Conservation (phyloP, 2,113 vertebrate species). For the Eleginops maclovinus region DNA sequence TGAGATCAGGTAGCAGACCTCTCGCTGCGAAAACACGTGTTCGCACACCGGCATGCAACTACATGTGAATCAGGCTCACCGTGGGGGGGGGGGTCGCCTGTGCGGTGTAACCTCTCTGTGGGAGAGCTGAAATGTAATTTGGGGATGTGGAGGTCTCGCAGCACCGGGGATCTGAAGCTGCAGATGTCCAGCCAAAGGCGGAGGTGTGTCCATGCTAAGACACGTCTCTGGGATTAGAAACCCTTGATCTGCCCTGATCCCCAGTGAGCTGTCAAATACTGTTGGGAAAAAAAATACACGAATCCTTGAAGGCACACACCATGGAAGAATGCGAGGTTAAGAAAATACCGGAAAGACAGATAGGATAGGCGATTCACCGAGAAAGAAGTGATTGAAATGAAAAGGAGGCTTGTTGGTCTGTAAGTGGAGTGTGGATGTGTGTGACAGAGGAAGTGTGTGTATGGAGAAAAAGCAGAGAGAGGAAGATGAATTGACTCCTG, state of each 20-base stretch:
- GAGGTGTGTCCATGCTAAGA: conserved; percentile 67
- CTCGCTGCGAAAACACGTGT: conserved; percentile 33
- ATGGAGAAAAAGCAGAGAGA: conserved; percentile 22
- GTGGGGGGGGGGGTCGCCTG: conserved; percentile 15
- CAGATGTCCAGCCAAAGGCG: conserved; percentile 61
- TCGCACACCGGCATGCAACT: conserved; percentile 20
- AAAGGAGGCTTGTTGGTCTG: conserved; percentile 1
- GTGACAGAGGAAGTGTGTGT: conserved; percentile 26
- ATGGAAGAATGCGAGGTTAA: conserved; percentile 4
- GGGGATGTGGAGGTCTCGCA: conserved; percentile 48
- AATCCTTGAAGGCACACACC: conserved; percentile 52
- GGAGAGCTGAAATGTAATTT: conserved; percentile 71
- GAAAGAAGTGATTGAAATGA: conserved; percentile 19
- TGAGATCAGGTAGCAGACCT: conserved; percentile 22
- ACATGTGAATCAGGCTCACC: conserved; percentile 47
- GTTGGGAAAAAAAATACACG: conserved; percentile 28
- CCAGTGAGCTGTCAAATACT: conserved; percentile 64
- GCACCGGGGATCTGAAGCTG: conserved; percentile 44
- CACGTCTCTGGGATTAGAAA: conserved; percentile 74
- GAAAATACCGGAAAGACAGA: background rate
- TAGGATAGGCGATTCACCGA: conserved; percentile 5
- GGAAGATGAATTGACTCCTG: conserved; percentile 64
- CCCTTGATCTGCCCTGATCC: conserved; percentile 75
- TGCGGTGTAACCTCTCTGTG: conserved; percentile 52
- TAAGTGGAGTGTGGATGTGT: conserved; percentile 29